Evolutionary conservation across 2,797 vertebrate genomes (phyloP).

Genomic region (Ctenosaura bakeri): DNA sequence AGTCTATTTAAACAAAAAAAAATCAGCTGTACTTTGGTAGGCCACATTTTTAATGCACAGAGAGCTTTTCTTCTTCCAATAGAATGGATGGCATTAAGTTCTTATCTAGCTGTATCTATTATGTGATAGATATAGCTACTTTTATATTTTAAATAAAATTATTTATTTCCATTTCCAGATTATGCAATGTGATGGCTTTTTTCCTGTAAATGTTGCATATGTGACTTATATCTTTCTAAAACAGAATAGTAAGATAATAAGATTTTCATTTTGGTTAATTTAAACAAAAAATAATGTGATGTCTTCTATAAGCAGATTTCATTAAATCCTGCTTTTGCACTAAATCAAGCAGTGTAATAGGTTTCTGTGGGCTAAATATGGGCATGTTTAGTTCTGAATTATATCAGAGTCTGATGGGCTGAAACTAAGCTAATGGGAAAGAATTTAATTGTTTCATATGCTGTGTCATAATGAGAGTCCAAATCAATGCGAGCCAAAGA

Average conservation of each 20-base stretch:
- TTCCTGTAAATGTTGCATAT: conserved; percentile 17
- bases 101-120: conserved; percentile 36
- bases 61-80: conserved; percentile 27
- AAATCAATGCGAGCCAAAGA: conserved; percentile 19
- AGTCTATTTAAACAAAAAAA: background rate
- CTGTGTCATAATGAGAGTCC: conserved; percentile 18
- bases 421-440: background rate
- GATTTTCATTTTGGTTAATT: conserved; percentile 1
- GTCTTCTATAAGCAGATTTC: background rate
- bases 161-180: conserved; percentile 34
- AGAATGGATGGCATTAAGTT: conserved; percentile 11
- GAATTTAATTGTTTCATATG: conserved; percentile 36
- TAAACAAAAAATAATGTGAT: conserved; percentile 41
- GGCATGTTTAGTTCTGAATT: conserved; percentile 26
- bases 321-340: conserved; percentile 13
- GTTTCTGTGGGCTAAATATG: background rate
- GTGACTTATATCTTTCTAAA: conserved; percentile 41
- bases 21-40: background rate
- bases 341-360: background rate
- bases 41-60: background rate
- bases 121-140: conserved; percentile 33
- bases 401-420: conserved; percentile 7
- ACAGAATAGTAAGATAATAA: conserved; percentile 33
- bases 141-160: conserved; percentile 35
- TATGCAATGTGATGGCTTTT: conserved; percentile 25